Conservation (phyloP, 92 coral and sea anemone genomes). For the Bergia puertoricense region DNA sequence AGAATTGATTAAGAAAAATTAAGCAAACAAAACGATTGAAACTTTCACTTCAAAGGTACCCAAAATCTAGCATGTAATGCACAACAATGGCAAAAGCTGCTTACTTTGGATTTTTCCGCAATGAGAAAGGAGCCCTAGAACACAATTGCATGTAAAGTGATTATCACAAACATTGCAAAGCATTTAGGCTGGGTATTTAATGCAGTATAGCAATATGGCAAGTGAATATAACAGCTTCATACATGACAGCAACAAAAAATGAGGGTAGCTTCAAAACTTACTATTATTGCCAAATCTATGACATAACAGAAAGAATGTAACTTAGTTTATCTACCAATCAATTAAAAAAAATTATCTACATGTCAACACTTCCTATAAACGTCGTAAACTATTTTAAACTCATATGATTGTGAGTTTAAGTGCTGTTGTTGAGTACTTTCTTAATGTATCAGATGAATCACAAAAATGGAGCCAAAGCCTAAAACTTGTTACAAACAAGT, state of each 20-base stretch:
- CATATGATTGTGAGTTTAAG: not conserved
- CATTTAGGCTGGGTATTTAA: not conserved
- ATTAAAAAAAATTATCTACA: too few species aligned
- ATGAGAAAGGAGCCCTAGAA: conserved; percentile 38
- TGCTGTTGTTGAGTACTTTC: not conserved
- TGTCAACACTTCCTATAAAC: too few species aligned
- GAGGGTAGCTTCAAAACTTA: too few species aligned
- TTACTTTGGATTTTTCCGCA: conserved; percentile 48
- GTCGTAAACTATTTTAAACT: too few species aligned
- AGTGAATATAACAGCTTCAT: not conserved
- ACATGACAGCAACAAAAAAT: too few species aligned
- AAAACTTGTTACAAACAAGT: not conserved
- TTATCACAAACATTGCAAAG: conserved; percentile 22
- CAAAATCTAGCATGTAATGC: not conserved
- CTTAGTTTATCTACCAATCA: too few species aligned
- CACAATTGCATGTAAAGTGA: conserved; percentile 26
- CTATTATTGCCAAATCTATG: too few species aligned
- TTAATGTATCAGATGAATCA: not conserved
- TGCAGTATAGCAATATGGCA: not conserved
- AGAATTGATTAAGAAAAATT: not conserved
- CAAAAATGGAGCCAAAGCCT: not conserved
- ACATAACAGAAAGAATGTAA: too few species aligned
- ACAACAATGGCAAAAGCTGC: conserved; percentile 35
- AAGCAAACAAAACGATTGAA: not conserved
- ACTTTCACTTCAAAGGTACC: conserved; percentile 7